Evolutionary conservation across 2,113 vertebrate species (phyloP).

Genomic region (Pseudorasbora parva): DNA sequence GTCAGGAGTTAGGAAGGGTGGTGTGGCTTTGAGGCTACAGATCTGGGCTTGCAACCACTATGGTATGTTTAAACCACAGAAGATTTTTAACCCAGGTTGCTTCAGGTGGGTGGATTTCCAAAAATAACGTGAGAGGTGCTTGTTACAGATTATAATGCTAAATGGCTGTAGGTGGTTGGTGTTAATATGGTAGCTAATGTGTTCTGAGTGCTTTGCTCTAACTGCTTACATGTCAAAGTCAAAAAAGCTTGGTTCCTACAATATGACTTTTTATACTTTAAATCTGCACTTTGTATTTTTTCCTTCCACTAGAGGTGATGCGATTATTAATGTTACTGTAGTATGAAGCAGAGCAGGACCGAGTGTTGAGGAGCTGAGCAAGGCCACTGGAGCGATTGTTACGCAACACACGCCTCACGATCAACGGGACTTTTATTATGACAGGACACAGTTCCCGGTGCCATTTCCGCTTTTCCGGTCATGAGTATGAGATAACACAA

Average conservation of each 20-base stretch:
- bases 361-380: no score
- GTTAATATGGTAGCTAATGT: neutral
- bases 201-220: neutral
- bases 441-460: no score
- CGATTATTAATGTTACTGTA: no score
- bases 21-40: slow-evolving; percentile 1
- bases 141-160: neutral
- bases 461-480: no score
- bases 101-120: neutral
- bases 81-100: neutral
- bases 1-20: neutral
- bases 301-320: no score
- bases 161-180: neutral
- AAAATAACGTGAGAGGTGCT: neutral
- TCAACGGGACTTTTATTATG: no score
- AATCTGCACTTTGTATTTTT: no score
- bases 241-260: neutral
- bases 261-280: no score
- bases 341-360: no score
- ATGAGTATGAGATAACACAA: no score
- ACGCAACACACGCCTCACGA: no score
- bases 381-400: no score
- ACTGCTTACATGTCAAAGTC: neutral
- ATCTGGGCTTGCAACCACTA: neutral
- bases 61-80: neutral